Base-by-base conservation (phyloP, 2,113 vertebrate species). In the Microcebus tavaratra region DNA sequence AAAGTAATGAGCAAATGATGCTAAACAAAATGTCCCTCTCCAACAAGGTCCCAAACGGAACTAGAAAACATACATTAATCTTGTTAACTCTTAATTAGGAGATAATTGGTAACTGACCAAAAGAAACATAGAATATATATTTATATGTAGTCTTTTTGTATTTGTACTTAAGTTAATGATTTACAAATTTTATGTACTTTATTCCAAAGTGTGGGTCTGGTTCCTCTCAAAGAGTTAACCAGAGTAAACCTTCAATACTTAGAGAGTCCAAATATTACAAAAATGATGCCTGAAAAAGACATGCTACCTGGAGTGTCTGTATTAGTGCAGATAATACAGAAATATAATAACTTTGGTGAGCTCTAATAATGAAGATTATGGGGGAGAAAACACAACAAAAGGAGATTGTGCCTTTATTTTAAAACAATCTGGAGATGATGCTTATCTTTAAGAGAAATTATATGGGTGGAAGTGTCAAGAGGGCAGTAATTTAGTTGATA, bases 151-250 rank as follows among this genome's bases (percentile, higher is more conserved):
- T 75, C 17, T 94, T 88, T 82, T 90, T 21, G 12, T 61, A 80
- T 70, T 36, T 70, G 20, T 39, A 48, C 14, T 89, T 70, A 76
- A 82, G 39, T 93, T 9, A 82, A 89, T 2, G 7, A 50, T 31
- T 83, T 91, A 61, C 2, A 95, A 61, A 29, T 81, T 95, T 48
- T 79, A 67, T 25, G 8, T n/a, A 92, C 9, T 67, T 90, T 84
- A 88, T 92, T 90, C 27, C 7, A 81, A 6, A 65, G 18, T 45
- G 12, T 67, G 42, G n/a, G 34, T 68, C 81, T 83, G 92, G 45
- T 89, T 96, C 53, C 96, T 95, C 80, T 75, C 42, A 15, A 94
- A 93, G 27, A 3, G 45, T 87, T 88, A 90, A 79, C 18, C 50
- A 68, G 68, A 90, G 79, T 53, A 89, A 83, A 59, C 11, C 11